phyloP scores from a whole-genome alignment of 2,888 invertebrate genomes.

The Blastobasis lacticolella region DNA sequence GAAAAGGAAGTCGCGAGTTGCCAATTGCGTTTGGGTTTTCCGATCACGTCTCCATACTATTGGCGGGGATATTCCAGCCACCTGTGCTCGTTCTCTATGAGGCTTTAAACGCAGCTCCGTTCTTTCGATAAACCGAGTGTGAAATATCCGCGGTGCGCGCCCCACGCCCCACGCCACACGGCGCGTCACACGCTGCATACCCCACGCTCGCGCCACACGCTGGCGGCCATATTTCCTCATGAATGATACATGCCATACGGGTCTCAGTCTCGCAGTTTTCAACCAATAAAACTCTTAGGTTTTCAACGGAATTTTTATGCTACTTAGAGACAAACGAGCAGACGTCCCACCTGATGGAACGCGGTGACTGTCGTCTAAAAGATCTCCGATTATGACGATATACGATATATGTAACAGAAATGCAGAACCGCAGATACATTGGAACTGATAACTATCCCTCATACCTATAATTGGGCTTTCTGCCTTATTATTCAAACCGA shows the following conservation, averaged over 20 bases:
- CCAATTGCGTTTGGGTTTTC: conserved; percentile 63
- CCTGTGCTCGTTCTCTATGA: conserved; percentile 69
- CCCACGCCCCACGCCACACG: conserved; percentile 59
- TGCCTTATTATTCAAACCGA: too few relatives aligned
- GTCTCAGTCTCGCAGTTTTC: background rate
- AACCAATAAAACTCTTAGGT: background rate
- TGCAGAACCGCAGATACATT: too few relatives aligned
- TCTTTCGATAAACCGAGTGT: conserved; percentile 68
- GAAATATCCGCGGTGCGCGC: conserved; percentile 64
- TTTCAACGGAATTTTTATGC: too few relatives aligned
- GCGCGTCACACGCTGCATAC: conserved; percentile 61
- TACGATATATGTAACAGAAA: too few relatives aligned
- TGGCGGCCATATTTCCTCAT: conserved; percentile 58
- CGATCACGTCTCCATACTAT: conserved; percentile 69
- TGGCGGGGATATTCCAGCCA: conserved; percentile 68
- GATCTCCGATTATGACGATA: too few relatives aligned
- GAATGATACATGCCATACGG: conserved; percentile 62
- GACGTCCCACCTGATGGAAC: too few relatives aligned
- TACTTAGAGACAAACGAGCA: too few relatives aligned
- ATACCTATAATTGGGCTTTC: too few relatives aligned
- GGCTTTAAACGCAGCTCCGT: conserved; percentile 65
- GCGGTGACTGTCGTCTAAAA: too few relatives aligned
- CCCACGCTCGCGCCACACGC: conserved; percentile 28
- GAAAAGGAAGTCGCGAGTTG: conserved; percentile 66
- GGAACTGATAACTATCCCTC: too few relatives aligned